Conservation (phyloP, 2,113 vertebrate genomes). For the Boulengeromyrus knoepffleri region DNA sequence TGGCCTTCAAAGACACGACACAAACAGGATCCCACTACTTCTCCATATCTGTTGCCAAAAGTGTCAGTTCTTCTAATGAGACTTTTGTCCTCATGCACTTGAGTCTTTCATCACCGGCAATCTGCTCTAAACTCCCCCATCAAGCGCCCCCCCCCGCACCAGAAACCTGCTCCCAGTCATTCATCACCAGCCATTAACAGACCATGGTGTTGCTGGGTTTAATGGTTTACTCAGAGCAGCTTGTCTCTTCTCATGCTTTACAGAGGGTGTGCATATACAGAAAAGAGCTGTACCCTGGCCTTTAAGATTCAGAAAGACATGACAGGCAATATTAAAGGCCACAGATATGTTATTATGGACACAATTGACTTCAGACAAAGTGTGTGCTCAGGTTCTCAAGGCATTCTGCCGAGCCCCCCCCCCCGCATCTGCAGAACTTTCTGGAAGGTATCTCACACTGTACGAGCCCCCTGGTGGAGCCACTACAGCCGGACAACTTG, state of each 20-base stretch:
- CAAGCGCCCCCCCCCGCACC: background rate
- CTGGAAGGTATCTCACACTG: background rate
- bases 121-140: background rate
- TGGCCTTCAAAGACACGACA: background rate
- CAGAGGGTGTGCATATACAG: no score
- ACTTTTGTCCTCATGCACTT: slow-evolving; percentile 12
- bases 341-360: background rate
- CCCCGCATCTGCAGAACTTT: background rate
- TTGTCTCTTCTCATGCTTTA: background rate
- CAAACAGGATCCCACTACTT: background rate
- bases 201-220: background rate
- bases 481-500: background rate
- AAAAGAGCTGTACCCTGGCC: background rate
- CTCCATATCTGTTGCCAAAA: background rate
- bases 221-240: background rate
- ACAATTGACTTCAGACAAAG: background rate
- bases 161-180: slow-evolving; percentile 20
- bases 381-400: background rate
- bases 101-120: background rate
- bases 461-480: background rate
- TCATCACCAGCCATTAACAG: slow-evolving; percentile 16
- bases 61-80: background rate
- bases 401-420: background rate
- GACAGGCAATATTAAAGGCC: background rate
- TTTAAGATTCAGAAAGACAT: background rate